Percentiles rank a stretch among this genome's conserved stretches.
These are phyloP conservation scores for Myiozetetes cayanensis DNA, from an alignment of 2,113 vertebrate genomes.

Conservation along the genomic window DNA sequence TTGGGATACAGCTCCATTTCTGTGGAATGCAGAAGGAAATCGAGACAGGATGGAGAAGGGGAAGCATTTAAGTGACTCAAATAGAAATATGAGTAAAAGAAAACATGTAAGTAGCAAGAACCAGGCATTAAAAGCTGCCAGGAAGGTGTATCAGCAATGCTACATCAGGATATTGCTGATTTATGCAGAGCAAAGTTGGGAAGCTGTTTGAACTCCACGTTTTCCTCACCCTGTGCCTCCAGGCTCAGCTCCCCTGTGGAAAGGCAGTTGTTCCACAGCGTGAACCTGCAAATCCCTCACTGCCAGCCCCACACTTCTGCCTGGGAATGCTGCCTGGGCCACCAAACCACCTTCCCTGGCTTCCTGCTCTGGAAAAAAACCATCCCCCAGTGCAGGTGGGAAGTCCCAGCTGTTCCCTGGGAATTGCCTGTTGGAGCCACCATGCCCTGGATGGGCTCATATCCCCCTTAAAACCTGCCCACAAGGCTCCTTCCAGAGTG, in stretches of 20 bases:
- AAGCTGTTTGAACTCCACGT: not conserved
- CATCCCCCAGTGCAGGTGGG: not conserved
- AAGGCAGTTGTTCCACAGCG: too few relatives aligned
- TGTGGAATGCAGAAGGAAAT: not conserved
- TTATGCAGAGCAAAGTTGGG: not conserved
- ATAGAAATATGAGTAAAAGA: not conserved
- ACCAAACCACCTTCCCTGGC: not conserved
- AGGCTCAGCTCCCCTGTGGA: not conserved
- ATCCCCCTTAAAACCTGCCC: not conserved
- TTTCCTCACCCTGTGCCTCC: not conserved
- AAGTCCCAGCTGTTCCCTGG: not conserved
- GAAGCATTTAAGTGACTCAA: not conserved
- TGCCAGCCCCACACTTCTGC: not conserved
- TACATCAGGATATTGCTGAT: not conserved
- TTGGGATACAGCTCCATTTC: not conserved
- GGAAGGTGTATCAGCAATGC: not conserved
- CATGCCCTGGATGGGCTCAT: not conserved
- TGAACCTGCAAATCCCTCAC: not conserved
- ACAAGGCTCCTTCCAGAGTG: not conserved
- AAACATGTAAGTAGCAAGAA: not conserved
- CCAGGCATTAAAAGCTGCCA: not conserved
- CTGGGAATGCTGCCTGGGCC: not conserved
- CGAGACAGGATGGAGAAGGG: not conserved
- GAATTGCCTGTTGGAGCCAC: not conserved
- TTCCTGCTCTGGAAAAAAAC: not conserved